Conservation (phyloP, 2,797 vertebrate species). For the Bovichtus diacanthus region DNA sequence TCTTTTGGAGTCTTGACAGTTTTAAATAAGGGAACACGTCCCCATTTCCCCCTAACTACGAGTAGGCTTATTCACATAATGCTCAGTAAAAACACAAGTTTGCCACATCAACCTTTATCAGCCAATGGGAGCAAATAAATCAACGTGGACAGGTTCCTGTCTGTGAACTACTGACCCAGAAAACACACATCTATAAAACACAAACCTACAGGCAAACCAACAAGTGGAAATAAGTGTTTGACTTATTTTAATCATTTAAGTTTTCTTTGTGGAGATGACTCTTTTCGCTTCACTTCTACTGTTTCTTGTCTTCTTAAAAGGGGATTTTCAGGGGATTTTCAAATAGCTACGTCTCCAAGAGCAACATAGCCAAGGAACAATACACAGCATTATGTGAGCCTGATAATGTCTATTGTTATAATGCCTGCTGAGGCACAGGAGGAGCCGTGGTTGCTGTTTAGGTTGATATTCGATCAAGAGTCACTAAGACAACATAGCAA, state of each 20-base stretch:
- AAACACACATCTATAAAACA: background rate
- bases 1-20: background rate
- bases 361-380: conserved; percentile 40
- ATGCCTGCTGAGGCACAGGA: conserved; percentile 26
- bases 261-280: background rate
- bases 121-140: background rate
- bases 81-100: conserved; percentile 13
- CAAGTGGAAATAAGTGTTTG: background rate
- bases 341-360: conserved; percentile 27
- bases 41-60: background rate
- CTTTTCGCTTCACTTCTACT: background rate
- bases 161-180: conserved; percentile 28
- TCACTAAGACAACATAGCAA: conserved; percentile 50
- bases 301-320: conserved; percentile 24
- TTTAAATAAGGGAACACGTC: background rate
- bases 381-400: background rate
- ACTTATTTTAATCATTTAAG: background rate
- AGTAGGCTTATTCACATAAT: background rate
- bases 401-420: conserved; percentile 50
- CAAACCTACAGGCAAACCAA: background rate
- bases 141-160: background rate
- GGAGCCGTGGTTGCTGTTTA: conserved; percentile 30
- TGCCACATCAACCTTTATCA: conserved; percentile 28
- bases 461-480: conserved; percentile 57
- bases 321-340: conserved; percentile 25